phyloP scores from a whole-genome alignment of 2,797 vertebrate species.

The Orientallactaga sibirica region DNA sequence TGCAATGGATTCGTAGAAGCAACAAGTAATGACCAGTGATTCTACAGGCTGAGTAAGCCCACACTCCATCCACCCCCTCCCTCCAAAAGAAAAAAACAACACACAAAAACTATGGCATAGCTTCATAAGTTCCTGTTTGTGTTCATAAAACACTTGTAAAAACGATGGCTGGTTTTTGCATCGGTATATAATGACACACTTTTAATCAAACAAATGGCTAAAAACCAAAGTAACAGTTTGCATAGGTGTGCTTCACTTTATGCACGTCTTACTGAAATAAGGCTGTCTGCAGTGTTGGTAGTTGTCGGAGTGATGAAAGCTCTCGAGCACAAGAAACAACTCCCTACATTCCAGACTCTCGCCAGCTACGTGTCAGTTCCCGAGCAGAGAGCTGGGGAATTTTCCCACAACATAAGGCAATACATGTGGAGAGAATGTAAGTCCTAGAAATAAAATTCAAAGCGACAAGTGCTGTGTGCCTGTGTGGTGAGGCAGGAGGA shows the following conservation, averaged over 20 bases:
- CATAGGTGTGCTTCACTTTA: slow-evolving; percentile 84
- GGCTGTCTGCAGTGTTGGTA: slow-evolving; percentile 79
- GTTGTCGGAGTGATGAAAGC: slow-evolving; percentile 65
- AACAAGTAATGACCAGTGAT: slow-evolving; percentile 75
- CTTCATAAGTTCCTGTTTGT: slow-evolving; percentile 69
- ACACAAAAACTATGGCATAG: slow-evolving; percentile 14
- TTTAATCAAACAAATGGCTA: slow-evolving; percentile 75
- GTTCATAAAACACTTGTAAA: slow-evolving; percentile 75
- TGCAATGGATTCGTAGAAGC: slow-evolving; percentile 77
- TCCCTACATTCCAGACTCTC: slow-evolving; percentile 78
- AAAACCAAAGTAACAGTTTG: slow-evolving; percentile 77
- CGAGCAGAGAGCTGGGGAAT: slow-evolving; percentile 76
- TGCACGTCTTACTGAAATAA: slow-evolving; percentile 88
- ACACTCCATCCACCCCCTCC: background rate
- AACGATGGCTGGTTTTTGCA: slow-evolving; percentile 73
- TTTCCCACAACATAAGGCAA: slow-evolving; percentile 83
- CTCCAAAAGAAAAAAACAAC: background rate
- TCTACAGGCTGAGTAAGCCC: slow-evolving; percentile 40
- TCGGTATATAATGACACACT: slow-evolving; percentile 66
- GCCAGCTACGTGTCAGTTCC: slow-evolving; percentile 68
- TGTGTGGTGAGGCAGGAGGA: background rate
- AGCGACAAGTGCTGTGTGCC: slow-evolving; percentile 61
- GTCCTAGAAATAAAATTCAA: slow-evolving; percentile 58
- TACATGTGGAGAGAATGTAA: slow-evolving; percentile 65
- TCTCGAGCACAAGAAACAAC: slow-evolving; percentile 75